Evolutionary conservation across 2,113 vertebrate genomes (phyloP).

Genomic region (Aix galericulata): DNA sequence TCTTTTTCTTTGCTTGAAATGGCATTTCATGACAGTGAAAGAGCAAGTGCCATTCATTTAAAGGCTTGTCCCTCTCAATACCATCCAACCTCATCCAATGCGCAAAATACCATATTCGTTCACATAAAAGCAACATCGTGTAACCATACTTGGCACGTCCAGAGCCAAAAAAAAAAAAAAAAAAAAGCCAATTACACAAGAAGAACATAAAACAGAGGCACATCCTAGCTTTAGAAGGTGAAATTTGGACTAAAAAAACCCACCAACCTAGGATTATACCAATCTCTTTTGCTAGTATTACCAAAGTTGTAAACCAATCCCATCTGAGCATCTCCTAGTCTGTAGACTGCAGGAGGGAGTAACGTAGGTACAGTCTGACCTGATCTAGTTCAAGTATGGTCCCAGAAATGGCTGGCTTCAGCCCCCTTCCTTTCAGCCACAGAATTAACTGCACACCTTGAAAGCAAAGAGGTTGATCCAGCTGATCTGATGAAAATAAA

Average conservation of each 20-base stretch:
- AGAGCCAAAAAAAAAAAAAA: background rate
- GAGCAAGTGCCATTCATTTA: background rate
- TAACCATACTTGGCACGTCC: fast-evolving
- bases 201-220: background rate
- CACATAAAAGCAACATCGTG: background rate
- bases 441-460: background rate
- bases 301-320: background rate
- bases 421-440: background rate
- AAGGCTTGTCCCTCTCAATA: background rate
- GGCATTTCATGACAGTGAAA: background rate
- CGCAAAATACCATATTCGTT: background rate
- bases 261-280: background rate
- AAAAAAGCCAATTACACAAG: background rate
- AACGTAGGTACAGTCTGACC: background rate
- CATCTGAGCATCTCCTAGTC: background rate
- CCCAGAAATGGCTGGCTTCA: background rate
- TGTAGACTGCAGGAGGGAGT: background rate
- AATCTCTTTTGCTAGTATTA: background rate
- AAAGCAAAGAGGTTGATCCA: background rate
- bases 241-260: background rate
- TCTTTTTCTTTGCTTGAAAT: background rate
- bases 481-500: background rate
- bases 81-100: background rate
- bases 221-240: background rate
- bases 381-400: fast-evolving